Evolutionary conservation across 2,888 invertebrate genomes (phyloP).

Genomic region (Chrysodeixis includens): DNA sequence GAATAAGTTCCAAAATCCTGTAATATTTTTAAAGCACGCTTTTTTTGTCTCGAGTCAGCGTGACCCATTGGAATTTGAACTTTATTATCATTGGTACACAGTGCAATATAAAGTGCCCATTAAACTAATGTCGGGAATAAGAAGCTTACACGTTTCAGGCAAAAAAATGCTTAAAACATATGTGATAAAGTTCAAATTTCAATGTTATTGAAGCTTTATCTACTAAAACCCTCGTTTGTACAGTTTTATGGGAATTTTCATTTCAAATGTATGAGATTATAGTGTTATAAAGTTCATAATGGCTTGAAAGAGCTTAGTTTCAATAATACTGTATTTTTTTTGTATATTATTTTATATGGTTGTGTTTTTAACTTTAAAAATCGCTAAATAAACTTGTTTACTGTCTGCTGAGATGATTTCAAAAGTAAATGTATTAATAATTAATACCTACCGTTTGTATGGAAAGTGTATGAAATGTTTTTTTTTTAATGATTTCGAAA

Average conservation of each 20-base stretch:
- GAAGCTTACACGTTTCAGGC: background rate
- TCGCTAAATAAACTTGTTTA: background rate
- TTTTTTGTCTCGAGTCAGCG: background rate
- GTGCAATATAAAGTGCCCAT: background rate
- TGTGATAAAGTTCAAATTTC: background rate
- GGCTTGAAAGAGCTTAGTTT: background rate
- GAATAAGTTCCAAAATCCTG: constrained; percentile 21
- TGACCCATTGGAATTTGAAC: background rate
- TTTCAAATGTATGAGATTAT: background rate
- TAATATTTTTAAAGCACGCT: background rate
- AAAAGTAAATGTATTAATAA: too few relatives aligned
- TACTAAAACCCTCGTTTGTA: constrained; percentile 6
- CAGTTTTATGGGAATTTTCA: constrained; percentile 4
- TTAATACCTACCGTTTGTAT: background rate
- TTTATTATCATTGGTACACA: background rate
- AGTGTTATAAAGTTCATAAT: background rate
- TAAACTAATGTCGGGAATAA: too few relatives aligned
- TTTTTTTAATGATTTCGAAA: background rate
- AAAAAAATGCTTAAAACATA: background rate
- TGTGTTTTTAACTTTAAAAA: constrained; percentile 2
- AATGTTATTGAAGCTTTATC: background rate
- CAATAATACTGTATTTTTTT: background rate
- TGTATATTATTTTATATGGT: constrained; percentile 5
- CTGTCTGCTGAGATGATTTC: background rate
- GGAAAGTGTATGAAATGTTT: background rate